phyloP scores from a whole-genome alignment of 2,888 invertebrate genomes.

The Metallyticus violacea region DNA sequence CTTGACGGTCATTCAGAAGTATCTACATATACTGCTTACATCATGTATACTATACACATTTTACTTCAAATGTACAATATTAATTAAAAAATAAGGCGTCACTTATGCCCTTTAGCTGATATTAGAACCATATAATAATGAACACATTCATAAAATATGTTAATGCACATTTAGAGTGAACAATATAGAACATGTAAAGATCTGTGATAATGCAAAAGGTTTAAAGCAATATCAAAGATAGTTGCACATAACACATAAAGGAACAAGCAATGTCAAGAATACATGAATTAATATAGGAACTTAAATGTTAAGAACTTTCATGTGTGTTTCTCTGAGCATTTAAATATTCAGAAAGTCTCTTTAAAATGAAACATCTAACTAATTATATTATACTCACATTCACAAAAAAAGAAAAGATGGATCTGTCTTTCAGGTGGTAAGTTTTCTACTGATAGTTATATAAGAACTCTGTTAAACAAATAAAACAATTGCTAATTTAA shows the following conservation, averaged over 20 bases:
- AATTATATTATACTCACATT: background rate
- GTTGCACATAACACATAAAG: background rate
- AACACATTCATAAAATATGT: background rate
- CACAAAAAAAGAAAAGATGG: background rate
- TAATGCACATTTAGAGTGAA: background rate
- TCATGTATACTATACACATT: background rate
- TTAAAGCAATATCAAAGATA: background rate
- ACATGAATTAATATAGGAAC: background rate
- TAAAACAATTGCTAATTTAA: background rate
- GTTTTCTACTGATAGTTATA: background rate
- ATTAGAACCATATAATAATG: background rate
- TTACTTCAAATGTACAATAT: background rate
- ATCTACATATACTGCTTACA: background rate
- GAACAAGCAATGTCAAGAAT: background rate
- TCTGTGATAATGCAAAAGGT: background rate
- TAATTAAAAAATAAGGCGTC: background rate
- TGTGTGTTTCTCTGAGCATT: background rate
- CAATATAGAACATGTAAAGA: background rate
- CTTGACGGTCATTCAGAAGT: background rate
- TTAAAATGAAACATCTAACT: background rate
- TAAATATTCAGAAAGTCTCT: background rate
- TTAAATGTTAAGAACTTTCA: background rate
- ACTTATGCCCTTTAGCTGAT: background rate
- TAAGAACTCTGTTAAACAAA: background rate
- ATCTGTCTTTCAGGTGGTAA: background rate